A percentile compares a stretch with the other conserved stretches of the same genome.
These are phyloP conservation scores for Darevskia mixta DNA, from an alignment of 2,797 vertebrate species.

Conservation along the genomic window DNA sequence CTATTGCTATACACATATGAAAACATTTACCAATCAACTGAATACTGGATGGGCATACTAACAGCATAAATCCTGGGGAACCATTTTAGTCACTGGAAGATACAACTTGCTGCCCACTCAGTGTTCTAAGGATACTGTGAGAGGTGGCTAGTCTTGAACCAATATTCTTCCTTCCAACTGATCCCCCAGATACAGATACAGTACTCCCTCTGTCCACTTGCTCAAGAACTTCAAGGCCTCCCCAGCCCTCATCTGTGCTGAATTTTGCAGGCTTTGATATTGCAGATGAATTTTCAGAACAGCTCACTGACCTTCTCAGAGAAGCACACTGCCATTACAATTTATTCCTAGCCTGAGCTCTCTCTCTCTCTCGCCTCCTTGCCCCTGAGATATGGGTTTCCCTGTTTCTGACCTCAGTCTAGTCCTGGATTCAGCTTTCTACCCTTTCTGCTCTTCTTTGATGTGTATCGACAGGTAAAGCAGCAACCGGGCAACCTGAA, in stretches of 20 bases:
- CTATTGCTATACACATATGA: neutral
- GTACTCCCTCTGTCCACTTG: too few relatives aligned
- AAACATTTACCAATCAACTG: neutral
- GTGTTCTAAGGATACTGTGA: neutral
- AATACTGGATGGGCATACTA: neutral
- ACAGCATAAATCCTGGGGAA: neutral
- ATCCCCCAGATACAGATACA: too few relatives aligned
- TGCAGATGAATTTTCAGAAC: neutral
- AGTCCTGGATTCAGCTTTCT: neutral
- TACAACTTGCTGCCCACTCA: neutral
- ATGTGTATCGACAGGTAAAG: neutral
- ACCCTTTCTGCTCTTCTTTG: neutral
- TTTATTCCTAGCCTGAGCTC: neutral
- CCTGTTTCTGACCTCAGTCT: neutral
- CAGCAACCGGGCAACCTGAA: neutral
- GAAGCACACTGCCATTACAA: neutral
- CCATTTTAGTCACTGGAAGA: neutral
- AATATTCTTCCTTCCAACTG: neutral
- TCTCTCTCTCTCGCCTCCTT: neutral
- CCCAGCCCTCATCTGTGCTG: neutral
- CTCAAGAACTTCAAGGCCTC: neutral
- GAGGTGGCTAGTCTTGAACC: neutral
- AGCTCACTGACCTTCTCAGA: neutral
- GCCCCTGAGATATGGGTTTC: neutral
- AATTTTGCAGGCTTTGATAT: neutral